phyloP scores from a whole-genome alignment of 1,140 invertebrate species.

The Tribolium castaneum region DNA sequence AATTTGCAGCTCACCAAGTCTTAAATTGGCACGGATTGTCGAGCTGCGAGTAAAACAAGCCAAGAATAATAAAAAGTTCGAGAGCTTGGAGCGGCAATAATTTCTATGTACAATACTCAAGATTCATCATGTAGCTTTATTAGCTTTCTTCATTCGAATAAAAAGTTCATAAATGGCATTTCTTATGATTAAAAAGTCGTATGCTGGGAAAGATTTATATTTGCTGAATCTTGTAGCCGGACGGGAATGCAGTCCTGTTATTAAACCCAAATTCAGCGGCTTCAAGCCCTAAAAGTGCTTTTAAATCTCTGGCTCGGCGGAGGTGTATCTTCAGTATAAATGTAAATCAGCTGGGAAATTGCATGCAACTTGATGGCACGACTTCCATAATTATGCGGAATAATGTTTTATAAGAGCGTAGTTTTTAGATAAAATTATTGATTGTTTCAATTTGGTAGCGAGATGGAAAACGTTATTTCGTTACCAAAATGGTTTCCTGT shows the following conservation, averaged over 20 bases:
- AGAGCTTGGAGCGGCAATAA: neutral
- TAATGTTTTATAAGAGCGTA: neutral
- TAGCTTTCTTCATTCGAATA: neutral
- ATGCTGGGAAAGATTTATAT: neutral
- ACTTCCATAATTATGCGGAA: constrained; percentile 17
- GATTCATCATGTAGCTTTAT: neutral
- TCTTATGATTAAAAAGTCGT: neutral
- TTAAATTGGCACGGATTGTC: neutral
- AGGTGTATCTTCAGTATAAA: constrained; percentile 20
- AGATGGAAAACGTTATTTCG: neutral
- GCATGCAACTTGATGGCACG: constrained; percentile 10
- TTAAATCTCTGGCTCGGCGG: neutral
- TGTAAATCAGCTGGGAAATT: constrained; percentile 21
- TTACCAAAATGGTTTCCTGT: neutral
- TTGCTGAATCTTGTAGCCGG: neutral
- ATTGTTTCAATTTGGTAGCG: neutral
- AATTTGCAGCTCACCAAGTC: neutral
- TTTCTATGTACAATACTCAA: neutral
- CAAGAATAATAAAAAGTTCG: neutral
- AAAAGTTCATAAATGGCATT: neutral
- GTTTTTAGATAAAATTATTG: neutral
- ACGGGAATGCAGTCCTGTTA: neutral
- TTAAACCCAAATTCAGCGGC: neutral
- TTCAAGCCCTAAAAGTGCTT: neutral
- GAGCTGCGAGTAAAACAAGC: neutral